These are phyloP conservation scores for Burhinus bistriatus DNA, from an alignment of 2,113 vertebrate species.

Conservation along the genomic window DNA sequence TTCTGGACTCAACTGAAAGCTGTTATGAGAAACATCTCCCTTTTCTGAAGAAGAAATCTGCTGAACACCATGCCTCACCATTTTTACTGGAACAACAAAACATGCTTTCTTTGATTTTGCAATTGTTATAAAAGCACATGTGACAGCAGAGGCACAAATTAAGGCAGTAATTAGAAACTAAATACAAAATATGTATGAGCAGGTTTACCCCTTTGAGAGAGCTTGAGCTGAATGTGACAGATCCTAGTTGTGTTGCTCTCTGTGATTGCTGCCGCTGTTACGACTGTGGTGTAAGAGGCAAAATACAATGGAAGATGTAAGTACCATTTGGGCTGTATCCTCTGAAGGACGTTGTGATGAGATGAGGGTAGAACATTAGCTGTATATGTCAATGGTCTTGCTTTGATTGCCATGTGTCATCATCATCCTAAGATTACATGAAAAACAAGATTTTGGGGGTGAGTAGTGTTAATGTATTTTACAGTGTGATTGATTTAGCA, in stretches of 20 bases:
- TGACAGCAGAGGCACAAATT: neutral
- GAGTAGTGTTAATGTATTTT: constrained; percentile 67
- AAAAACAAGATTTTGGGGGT: neutral
- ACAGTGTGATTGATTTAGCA: constrained; percentile 71
- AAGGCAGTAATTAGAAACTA: neutral
- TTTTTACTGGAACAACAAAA: neutral
- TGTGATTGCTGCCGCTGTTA: neutral
- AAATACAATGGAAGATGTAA: neutral
- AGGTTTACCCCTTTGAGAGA: neutral
- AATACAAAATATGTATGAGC: neutral
- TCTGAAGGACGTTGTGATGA: neutral
- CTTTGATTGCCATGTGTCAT: constrained; percentile 52
- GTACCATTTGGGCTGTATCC: neutral
- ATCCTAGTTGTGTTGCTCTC: neutral
- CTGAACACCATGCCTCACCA: neutral
- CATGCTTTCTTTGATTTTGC: neutral
- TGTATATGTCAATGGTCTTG: neutral
- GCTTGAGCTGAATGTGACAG: neutral
- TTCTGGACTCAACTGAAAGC: neutral
- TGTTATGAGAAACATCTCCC: neutral
- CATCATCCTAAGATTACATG: neutral
- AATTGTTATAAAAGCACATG: neutral
- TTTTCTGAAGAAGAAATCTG: neutral
- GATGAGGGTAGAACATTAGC: neutral
- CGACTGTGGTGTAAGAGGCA: neutral